phyloP scores from a whole-genome alignment of 2,797 vertebrate species.

The Thalassophryne amazonica region DNA sequence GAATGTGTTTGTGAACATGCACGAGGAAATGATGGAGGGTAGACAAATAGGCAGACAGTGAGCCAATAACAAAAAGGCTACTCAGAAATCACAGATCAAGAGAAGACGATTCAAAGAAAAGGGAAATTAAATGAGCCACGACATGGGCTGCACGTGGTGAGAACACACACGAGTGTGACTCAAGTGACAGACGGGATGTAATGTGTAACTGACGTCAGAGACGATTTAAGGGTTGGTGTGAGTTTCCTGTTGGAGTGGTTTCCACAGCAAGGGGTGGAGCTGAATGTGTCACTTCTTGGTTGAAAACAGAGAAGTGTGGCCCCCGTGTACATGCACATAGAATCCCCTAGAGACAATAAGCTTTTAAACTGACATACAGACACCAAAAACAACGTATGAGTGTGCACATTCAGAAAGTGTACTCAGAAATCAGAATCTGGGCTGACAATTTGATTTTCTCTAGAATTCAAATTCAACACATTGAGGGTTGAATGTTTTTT shows the following conservation, averaged over 20 bases:
- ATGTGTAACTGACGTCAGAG: slow-evolving; percentile 43
- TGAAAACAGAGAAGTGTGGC: slow-evolving; percentile 7
- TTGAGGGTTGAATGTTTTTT: no score
- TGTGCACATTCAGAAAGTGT: no score
- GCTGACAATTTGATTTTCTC: no score
- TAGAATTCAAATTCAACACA: no score
- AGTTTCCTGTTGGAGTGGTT: slow-evolving; percentile 54
- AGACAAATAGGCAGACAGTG: slow-evolving; percentile 1
- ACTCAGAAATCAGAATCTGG: no score
- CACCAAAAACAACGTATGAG: not conserved
- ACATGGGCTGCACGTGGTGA: not conserved
- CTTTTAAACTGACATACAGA: not conserved
- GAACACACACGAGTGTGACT: not conserved
- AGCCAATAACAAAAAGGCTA: not conserved
- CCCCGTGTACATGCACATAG: not conserved
- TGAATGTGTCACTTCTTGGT: slow-evolving; percentile 22
- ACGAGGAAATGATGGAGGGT: not conserved
- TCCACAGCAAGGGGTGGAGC: slow-evolving; percentile 21
- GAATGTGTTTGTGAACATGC: slow-evolving; percentile 29
- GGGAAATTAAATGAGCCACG: not conserved
- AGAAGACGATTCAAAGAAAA: not conserved
- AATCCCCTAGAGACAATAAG: slow-evolving; percentile 8
- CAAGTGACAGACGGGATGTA: slow-evolving; percentile 16
- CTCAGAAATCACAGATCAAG: not conserved
- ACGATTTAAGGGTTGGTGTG: slow-evolving; percentile 35